Evolutionary conservation across 2,888 invertebrate species (phyloP).

Genomic region (Oegoconia quadripuncta): DNA sequence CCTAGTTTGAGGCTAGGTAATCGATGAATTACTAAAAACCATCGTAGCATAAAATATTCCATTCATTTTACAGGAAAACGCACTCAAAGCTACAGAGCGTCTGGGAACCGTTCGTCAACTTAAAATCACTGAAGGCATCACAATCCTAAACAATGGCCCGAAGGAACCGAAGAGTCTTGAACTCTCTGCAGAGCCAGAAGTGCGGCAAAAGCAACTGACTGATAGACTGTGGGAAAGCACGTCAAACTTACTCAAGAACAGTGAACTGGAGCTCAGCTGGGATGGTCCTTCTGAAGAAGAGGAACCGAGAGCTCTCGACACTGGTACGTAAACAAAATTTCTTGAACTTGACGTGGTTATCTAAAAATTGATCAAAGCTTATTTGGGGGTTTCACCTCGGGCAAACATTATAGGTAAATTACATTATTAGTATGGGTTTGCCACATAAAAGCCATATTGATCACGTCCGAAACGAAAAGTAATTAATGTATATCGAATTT

Average conservation of each 20-base stretch:
- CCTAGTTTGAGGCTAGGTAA: too few relatives aligned
- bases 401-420: too few relatives aligned
- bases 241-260: slow-evolving; percentile 48
- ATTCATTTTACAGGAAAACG: slow-evolving; percentile 65
- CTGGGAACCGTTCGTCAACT: slow-evolving; percentile 52
- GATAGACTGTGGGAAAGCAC: slow-evolving; percentile 59
- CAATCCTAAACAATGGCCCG: slow-evolving; percentile 55
- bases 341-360: background rate
- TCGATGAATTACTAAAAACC: too few relatives aligned
- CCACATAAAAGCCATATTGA: too few relatives aligned
- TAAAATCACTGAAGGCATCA: slow-evolving; percentile 55
- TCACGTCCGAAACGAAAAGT: too few relatives aligned
- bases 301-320: slow-evolving; percentile 50
- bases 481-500: too few relatives aligned
- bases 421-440: too few relatives aligned
- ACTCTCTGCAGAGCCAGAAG: slow-evolving; percentile 48
- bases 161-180: slow-evolving; percentile 57
- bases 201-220: slow-evolving; percentile 50
- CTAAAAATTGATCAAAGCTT: background rate
- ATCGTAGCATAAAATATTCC: too few relatives aligned
- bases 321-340: slow-evolving; percentile 33
- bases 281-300: slow-evolving; percentile 46
- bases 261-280: slow-evolving; percentile 60
- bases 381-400: too few relatives aligned
- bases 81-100: slow-evolving; percentile 57